Conservation (phyloP, 2,113 vertebrate species). For the Acanthochromis polyacanthus region DNA sequence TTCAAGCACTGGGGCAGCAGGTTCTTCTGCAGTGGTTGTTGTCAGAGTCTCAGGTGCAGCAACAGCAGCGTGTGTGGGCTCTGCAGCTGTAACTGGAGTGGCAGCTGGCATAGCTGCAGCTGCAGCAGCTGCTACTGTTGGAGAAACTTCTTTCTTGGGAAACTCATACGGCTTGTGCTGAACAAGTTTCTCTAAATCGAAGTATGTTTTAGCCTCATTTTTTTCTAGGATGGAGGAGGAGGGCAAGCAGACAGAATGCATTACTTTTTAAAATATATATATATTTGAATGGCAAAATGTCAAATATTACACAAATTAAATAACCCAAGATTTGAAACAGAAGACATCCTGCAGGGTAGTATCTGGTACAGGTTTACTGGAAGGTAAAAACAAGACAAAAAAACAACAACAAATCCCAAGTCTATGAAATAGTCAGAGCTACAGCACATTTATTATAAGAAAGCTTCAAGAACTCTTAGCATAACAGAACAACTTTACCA, state of each 20-base stretch:
- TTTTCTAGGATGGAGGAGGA: conserved; percentile 74
- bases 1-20: not conserved
- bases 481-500: not conserved
- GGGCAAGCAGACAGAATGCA: conserved; percentile 65
- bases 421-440: not conserved
- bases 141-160: conserved; percentile 63
- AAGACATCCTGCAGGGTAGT: not conserved
- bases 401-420: not conserved
- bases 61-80: not conserved
- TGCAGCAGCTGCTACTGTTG: conserved; percentile 13
- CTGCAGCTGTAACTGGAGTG: not conserved
- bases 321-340: not conserved
- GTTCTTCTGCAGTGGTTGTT: not conserved
- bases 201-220: conserved; percentile 74
- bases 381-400: not conserved
- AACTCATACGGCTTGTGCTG: conserved; percentile 72
- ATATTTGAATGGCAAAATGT: not conserved
- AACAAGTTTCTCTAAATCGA: conserved; percentile 81
- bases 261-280: conserved; percentile 37
- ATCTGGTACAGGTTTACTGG: not conserved
- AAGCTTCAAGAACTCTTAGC: not conserved
- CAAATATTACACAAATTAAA: too few species aligned
- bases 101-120: conserved; percentile 45
- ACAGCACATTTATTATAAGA: not conserved
- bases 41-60: conserved; percentile 15